Evolutionary conservation across 2,797 vertebrate species (phyloP).

Genomic region (Mormyrops boulengeri): DNA sequence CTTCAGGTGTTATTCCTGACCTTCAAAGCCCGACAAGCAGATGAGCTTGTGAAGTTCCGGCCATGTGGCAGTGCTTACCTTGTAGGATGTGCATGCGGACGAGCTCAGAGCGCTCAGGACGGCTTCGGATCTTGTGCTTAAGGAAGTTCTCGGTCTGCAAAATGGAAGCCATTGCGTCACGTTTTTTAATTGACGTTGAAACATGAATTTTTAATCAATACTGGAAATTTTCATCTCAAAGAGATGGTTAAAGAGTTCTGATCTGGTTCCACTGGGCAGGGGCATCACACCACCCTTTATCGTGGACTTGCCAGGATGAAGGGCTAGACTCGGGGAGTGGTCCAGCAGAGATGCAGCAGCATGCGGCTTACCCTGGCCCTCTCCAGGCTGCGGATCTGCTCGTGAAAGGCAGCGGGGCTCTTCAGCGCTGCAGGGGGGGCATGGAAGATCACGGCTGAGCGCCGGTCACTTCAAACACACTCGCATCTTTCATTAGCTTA

Average conservation of each 20-base stretch:
- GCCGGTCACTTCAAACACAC: conserved; percentile 20
- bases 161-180: not conserved
- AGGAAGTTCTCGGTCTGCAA: conserved; percentile 92
- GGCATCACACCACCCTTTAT: not conserved
- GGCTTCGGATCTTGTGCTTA: conserved; percentile 97
- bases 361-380: conserved; percentile 81
- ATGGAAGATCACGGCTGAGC: not conserved
- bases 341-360: not conserved
- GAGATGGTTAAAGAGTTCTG: not conserved
- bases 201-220: not conserved
- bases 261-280: not conserved
- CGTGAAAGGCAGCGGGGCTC: conserved; percentile 96
- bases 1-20: not conserved
- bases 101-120: conserved; percentile 90
- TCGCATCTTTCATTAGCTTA: not conserved
- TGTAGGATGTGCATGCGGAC: conserved; percentile 99
- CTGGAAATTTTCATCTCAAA: not conserved
- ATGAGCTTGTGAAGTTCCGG: too few species aligned
- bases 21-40: not conserved
- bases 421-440: conserved; percentile 77
- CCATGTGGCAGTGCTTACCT: conserved; percentile 55
- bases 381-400: conserved; percentile 97
- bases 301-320: not conserved
- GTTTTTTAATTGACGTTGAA: not conserved
- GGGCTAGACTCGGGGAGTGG: not conserved